Evolutionary conservation across 2,113 vertebrate species (phyloP), one percentile per base, ranked within the genome.

Genomic region (Coregonus clupeaformis): DNA sequence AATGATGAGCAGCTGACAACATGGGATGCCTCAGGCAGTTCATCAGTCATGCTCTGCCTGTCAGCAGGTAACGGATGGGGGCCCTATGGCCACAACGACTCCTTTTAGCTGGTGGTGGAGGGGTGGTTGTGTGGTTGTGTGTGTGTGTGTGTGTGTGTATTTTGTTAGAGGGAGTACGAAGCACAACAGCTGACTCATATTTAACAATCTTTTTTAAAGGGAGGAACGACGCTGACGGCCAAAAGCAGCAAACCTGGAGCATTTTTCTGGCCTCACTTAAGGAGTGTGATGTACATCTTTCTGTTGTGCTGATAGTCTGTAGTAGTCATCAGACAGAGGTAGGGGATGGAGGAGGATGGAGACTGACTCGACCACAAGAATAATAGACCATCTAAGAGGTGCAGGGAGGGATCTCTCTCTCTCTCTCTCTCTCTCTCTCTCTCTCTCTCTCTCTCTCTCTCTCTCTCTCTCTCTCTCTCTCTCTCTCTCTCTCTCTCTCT

Each of bases 1-100:
- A 97, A 97, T 98, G 96, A 98, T 98, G 95, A 97, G 95, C 92
- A 92, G 95, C 95, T 98, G 96, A 97, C 95, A 96, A 97, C 96
- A 94, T 96, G 93, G 91, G 93, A 93, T 86, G 95, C 97, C 94
- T 90, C 89, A 88, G 96, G 96, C 96, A 93, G 94, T 94, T 96
- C 96, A 97, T 98, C 96, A 97, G 96, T 98, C 96, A 97, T 97
- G 93, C 96, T 94, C 94, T 90, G 92, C 92, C 93, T 95, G 95
- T 96, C 94, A 94, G 94, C 94, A 95, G 94, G 95, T 97, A 97
- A 98, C 95, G 96, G 96, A 98, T 97, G 95, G 91, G 85, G 94
- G 93, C 95, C 96, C 95, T 93, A 93, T 91, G 94, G 97, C 94
- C 94, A 83, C 94, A 95, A 89, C 91, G 83, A 80, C 93, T 94